These are phyloP conservation scores for Chesias legatella DNA, from an alignment of 2,888 invertebrate genomes.

Conservation along the genomic window DNA sequence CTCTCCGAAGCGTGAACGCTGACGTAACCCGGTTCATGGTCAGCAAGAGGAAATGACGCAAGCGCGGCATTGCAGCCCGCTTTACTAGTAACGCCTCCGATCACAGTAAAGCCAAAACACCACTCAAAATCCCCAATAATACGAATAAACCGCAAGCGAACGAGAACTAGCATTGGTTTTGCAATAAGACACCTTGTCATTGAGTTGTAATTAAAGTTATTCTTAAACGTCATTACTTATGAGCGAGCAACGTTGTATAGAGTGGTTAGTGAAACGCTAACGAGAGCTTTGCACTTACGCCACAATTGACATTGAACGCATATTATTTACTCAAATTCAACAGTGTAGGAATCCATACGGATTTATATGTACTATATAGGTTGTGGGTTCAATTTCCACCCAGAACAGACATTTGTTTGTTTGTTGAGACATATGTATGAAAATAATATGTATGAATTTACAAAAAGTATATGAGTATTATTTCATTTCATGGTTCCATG, in stretches of 20 bases:
- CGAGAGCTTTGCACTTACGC: constrained; percentile 39
- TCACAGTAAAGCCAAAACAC: constrained; percentile 57
- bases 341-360: no score
- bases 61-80: constrained; percentile 52
- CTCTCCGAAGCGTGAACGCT: constrained; percentile 45
- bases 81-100: constrained; percentile 53
- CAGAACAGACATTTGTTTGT: no score
- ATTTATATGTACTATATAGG: no score
- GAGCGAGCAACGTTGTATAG: constrained; percentile 13
- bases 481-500: no score
- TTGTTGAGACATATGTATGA: no score
- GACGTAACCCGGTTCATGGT: constrained; percentile 77
- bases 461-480: no score
- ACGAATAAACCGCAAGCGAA: constrained; percentile 28
- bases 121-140: constrained; percentile 37
- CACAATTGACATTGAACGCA: constrained; percentile 42
- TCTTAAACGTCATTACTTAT: constrained; percentile 21
- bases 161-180: constrained; percentile 34
- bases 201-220: constrained; percentile 33
- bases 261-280: constrained; percentile 38
- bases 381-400: no score
- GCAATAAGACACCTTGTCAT: constrained; percentile 26
- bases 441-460: no score
- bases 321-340: no score
- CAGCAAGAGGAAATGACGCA: constrained; percentile 78